Conservation (phyloP, 2,113 vertebrate species). For the Micronycteris hirsuta region DNA sequence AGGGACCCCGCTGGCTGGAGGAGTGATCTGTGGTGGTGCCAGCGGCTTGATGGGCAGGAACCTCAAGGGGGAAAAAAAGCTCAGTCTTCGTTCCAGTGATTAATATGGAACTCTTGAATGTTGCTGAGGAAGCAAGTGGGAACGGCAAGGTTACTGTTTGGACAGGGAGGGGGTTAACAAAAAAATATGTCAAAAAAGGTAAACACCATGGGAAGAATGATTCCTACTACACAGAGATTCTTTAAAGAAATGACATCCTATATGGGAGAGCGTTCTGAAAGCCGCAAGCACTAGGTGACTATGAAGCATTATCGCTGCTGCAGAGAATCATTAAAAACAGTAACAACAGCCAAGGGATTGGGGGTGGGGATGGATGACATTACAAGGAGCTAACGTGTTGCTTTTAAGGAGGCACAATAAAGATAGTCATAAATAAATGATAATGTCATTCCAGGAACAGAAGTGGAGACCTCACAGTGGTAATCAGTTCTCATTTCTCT, state of each 20-base stretch:
- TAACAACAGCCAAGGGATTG: neutral
- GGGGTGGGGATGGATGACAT: neutral
- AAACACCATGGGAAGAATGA: neutral
- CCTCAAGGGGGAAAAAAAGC: neutral
- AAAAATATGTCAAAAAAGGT: neutral
- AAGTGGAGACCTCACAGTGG: neutral
- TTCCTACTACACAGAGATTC: neutral
- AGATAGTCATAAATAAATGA: constrained; percentile 36
- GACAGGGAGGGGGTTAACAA: neutral
- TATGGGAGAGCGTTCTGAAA: neutral
- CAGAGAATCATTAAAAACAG: neutral
- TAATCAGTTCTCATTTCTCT: neutral
- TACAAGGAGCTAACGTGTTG: neutral
- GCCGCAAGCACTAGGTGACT: neutral
- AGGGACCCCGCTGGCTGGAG: neutral
- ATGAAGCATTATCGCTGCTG: neutral
- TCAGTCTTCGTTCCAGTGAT: neutral
- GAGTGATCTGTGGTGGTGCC: neutral
- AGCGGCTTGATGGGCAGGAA: neutral
- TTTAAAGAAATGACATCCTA: neutral
- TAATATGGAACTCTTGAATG: neutral
- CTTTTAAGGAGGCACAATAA: constrained; percentile 7
- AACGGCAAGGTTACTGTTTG: neutral
- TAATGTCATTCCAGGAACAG: constrained; percentile 39
- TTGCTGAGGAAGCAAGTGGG: neutral